phyloP scores from a whole-genome alignment of 2,113 vertebrate genomes.

The Oryzias celebensis region DNA sequence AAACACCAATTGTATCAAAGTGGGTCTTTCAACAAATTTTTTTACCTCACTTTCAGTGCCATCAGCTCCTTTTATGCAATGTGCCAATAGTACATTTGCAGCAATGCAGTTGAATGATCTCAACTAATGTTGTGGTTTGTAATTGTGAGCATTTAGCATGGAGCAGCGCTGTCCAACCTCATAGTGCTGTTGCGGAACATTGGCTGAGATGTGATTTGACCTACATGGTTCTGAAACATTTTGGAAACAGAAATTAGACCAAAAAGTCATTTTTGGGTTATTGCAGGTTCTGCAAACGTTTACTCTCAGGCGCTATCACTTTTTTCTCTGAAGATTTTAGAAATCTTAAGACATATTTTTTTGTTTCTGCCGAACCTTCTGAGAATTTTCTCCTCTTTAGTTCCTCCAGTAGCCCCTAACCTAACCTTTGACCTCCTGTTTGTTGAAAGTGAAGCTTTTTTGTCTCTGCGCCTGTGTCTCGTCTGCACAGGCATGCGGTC shows the following conservation, averaged over 20 bases:
- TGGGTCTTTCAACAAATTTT: too few relatives aligned
- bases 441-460: constrained; percentile 50
- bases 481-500: constrained; percentile 89
- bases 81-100: too few relatives aligned
- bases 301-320: background rate
- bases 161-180: too few relatives aligned
- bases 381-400: constrained; percentile 55
- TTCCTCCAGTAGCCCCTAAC: constrained; percentile 11
- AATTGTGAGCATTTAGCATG: too few relatives aligned
- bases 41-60: too few relatives aligned
- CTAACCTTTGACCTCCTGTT: constrained; percentile 45
- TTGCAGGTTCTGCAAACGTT: constrained; percentile 33
- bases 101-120: too few relatives aligned
- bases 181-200: too few relatives aligned
- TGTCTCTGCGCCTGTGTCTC: constrained; percentile 27
- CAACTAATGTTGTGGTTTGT: too few relatives aligned
- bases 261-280: constrained; percentile 38
- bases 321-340: background rate
- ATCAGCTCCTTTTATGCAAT: too few relatives aligned
- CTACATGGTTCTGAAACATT: background rate
- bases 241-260: constrained; percentile 14
- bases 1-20: too few relatives aligned
- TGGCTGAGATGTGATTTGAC: too few relatives aligned
- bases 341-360: background rate
- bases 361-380: constrained; percentile 4